Evolutionary conservation across 35 echinoderm and acorn worm genomes (phyloP).

Genomic region (Amphiura filiformis): DNA sequence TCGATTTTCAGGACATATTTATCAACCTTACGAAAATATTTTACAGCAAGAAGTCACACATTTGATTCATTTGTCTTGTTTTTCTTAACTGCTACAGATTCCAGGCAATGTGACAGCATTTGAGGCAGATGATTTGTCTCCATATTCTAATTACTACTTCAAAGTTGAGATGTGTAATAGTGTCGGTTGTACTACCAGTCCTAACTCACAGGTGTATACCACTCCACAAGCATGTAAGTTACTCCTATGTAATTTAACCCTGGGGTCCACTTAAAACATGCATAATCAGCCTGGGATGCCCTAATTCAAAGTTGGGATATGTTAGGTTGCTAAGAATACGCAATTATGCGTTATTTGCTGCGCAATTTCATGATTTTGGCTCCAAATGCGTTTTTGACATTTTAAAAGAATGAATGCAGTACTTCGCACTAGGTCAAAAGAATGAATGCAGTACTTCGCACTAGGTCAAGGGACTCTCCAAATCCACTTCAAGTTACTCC

Average conservation of each 20-base stretch:
- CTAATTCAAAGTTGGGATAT: too few species aligned
- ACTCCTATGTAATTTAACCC: neutral
- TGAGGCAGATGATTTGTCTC: slow-evolving; percentile 56
- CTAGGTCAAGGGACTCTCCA: too few species aligned
- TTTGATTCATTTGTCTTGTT: too few species aligned
- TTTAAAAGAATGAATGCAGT: neutral
- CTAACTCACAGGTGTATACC: slow-evolving; percentile 61
- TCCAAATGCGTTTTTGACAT: neutral
- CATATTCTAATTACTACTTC: slow-evolving; percentile 75
- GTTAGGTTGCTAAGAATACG: too few species aligned
- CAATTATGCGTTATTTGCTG: neutral
- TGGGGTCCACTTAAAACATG: neutral
- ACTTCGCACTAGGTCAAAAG: too few species aligned
- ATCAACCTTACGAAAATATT: too few species aligned
- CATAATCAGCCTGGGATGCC: neutral
- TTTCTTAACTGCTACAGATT: slow-evolving; percentile 48
- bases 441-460: too few species aligned
- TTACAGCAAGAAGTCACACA: too few species aligned
- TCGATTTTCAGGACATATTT: too few species aligned
- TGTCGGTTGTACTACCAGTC: slow-evolving; percentile 77
- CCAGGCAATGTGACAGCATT: slow-evolving; percentile 65
- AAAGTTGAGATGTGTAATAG: slow-evolving; percentile 90
- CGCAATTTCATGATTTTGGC: neutral
- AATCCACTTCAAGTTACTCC: too few species aligned
- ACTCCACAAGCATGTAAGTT: slow-evolving; percentile 87